Conservation (phyloP, 2,797 vertebrate genomes). For the Galago senegalensis region DNA sequence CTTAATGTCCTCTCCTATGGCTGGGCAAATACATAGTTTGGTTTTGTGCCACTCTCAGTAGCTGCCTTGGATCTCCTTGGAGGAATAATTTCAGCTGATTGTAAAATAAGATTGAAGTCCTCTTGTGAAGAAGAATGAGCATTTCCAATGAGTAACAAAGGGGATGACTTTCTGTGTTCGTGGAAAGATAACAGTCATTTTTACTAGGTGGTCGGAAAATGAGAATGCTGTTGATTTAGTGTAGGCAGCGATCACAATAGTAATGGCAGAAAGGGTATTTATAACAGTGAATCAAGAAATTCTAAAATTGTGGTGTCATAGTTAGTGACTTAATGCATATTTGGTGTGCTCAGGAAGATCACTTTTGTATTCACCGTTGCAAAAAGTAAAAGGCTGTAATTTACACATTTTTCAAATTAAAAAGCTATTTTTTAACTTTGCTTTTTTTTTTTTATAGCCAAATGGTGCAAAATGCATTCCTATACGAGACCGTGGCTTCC, state of each 20-base stretch:
- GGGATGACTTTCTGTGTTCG: not conserved
- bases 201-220: slow-evolving; percentile 17
- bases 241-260: not conserved
- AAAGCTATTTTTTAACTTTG: slow-evolving; percentile 59
- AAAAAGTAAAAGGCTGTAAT: not conserved
- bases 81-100: not conserved
- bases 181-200: not conserved
- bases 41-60: not conserved
- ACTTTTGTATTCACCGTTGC: not conserved
- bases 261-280: not conserved
- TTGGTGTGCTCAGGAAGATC: not conserved
- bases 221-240: not conserved
- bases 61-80: not conserved
- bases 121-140: not conserved
- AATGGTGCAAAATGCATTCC: slow-evolving; percentile 94
- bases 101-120: not conserved
- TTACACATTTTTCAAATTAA: not conserved
- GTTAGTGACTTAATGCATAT: not conserved
- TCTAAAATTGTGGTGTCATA: not conserved
- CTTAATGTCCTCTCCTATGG: not conserved
- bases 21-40: not conserved
- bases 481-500: slow-evolving; percentile 93
- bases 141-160: not conserved
- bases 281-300: not conserved
- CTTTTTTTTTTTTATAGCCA: slow-evolving; percentile 89